phyloP scores from a whole-genome alignment of 2,888 invertebrate species.

The Scrobipalpa costella region DNA sequence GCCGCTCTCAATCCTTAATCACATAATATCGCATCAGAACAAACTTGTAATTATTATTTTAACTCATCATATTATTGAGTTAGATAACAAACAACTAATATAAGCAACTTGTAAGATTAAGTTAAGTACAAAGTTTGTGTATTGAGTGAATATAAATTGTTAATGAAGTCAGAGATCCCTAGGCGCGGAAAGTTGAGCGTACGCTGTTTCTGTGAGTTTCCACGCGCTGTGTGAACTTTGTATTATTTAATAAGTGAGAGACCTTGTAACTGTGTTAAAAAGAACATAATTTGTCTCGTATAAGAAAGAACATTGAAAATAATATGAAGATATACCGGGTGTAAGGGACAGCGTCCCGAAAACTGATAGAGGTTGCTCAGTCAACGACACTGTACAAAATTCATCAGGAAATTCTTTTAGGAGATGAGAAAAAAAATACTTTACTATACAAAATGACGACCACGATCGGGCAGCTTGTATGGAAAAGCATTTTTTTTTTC shows the following conservation, averaged over 20 bases:
- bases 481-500: no score
- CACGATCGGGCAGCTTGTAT: no score
- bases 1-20: no score
- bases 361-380: no score
- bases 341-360: no score
- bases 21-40: not conserved
- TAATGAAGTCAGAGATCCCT: slow-evolving; percentile 44
- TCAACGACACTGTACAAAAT: no score
- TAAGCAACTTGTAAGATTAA: slow-evolving; percentile 5
- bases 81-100: not conserved
- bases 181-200: slow-evolving; percentile 1
- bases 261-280: not conserved
- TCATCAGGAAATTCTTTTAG: no score
- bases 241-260: not conserved
- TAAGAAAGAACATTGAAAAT: no score
- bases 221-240: not conserved
- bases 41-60: not conserved
- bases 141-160: slow-evolving; percentile 72
- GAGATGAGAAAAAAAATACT: no score
- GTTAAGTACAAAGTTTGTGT: slow-evolving; percentile 30
- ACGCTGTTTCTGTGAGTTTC: not conserved
- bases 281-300: not conserved
- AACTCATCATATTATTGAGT: not conserved
- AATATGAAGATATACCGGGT: no score
- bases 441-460: no score